Base-by-base conservation (phyloP, 92 coral and sea anemone genomes). In the Umimayanthus kanabou region DNA sequence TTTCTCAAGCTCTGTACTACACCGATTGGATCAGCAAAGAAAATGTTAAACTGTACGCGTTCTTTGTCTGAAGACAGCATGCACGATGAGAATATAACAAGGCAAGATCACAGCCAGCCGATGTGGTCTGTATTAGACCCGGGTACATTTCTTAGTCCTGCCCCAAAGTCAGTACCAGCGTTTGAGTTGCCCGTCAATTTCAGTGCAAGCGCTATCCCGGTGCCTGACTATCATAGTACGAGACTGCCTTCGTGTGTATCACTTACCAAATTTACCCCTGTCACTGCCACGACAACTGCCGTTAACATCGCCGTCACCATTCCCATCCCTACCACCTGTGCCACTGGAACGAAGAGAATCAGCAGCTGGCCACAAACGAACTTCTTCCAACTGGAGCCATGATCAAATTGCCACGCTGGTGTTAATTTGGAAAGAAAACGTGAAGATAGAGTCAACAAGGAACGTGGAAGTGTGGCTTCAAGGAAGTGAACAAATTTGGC, bases 331-430 rank as follows among this genome's bases (percentile, higher is more conserved):
- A 18, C 79, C 50, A 75, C 79, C 29, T 75, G 79, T 39, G 53
- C 20, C 39, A 75, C 79, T 39, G 79, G 26, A 75, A 13, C 47
- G 13, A 39, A 75, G 9, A 75, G 50, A 75, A 39, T 75, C 79
- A 75, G 79, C 47, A 75, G 50, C 55, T 75, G 79, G 79, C 53
- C 79, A 39, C 49, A 39, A 75, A 75, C 79, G 43, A 29, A 75
- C 39, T 39, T 75, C 79, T 75, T 75, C 29, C 79, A 39, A 75
- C 79, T 47, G 50, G 50, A 47, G 11, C 11, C 50, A 47, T 47
- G 50, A 47, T 47, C 50, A 47, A 47, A 47, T 0, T 47, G 50
- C 50, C 50, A 47, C 50, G 50, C 50, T 47, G 10, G 11, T 47
- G 50, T 47, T 11, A 47, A 7, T 9, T 47, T 47, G 50, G 50